A percentile compares a stretch with the other conserved stretches of the same genome.
phyloP scores from a whole-genome alignment of 2,888 invertebrate species.

The Ophion costatus region DNA sequence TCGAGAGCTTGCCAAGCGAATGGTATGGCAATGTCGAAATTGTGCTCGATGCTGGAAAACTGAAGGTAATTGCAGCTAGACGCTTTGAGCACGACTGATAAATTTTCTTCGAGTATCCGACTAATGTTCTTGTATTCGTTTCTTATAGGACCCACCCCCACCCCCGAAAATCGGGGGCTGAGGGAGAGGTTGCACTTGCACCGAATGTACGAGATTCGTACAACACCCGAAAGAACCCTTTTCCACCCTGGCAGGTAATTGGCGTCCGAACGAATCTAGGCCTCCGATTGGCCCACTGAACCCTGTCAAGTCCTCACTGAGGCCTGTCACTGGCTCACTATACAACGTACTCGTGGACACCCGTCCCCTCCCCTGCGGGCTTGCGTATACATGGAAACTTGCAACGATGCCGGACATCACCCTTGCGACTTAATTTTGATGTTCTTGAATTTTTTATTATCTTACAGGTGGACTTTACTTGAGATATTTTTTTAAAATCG shows the following conservation, averaged over 20 bases:
- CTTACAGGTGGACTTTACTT: not conserved
- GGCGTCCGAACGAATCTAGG: not conserved
- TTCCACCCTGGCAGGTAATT: not conserved
- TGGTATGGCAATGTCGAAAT: not conserved
- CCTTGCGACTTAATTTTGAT: not conserved
- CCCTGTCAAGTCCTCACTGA: not conserved
- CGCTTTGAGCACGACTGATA: constrained; percentile 18
- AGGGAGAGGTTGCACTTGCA: not conserved
- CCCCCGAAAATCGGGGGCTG: not conserved
- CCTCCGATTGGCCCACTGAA: not conserved
- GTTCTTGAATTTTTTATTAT: not conserved
- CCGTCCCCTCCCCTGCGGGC: not conserved
- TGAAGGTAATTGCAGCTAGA: not conserved
- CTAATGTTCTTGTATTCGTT: not conserved
- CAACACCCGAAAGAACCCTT: not conserved
- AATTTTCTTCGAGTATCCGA: not conserved
- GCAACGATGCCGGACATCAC: not conserved
- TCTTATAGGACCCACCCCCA: constrained; percentile 9
- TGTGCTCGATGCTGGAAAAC: not conserved
- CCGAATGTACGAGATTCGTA: not conserved
- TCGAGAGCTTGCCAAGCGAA: not conserved
- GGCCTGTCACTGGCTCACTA: not conserved
- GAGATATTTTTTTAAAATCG: not conserved
- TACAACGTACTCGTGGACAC: not conserved
- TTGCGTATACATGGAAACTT: not conserved